A percentile compares a stretch with the other conserved stretches of the same genome.
Conservation (phyloP, 2,113 vertebrate genomes). For the Hippocampus comes region DNA sequence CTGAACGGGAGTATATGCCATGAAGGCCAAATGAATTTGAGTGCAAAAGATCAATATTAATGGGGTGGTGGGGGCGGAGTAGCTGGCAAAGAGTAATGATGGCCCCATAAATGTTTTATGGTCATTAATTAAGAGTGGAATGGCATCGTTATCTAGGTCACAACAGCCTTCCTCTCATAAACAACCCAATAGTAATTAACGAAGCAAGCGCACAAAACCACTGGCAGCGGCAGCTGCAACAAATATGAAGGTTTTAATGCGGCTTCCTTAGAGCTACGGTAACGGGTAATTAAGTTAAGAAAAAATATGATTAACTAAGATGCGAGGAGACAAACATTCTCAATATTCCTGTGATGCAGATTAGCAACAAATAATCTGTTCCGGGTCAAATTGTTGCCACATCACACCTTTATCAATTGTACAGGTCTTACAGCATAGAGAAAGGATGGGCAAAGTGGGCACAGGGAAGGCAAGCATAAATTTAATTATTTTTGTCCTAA, state of each 20-base stretch:
- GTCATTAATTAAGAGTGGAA: slow-evolving; percentile 69
- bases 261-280: slow-evolving; percentile 25
- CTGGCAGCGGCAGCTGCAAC: slow-evolving; percentile 19
- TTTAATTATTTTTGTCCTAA: background rate
- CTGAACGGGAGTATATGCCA: slow-evolving; percentile 31
- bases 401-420: background rate
- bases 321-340: background rate
- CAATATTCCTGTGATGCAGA: background rate
- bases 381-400: background rate
- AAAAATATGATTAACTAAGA: slow-evolving; percentile 5
- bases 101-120: slow-evolving; percentile 64
- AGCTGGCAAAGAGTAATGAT: slow-evolving; percentile 55
- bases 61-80: slow-evolving; percentile 25
- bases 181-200: slow-evolving; percentile 68
- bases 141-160: slow-evolving; percentile 65
- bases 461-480: background rate
- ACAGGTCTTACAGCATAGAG: background rate
- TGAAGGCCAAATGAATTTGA: slow-evolving; percentile 31
- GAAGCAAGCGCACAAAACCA: slow-evolving; percentile 44
- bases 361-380: slow-evolving; percentile 1
- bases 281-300: slow-evolving; percentile 31
- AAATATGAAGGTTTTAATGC: slow-evolving; percentile 33
- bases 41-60: slow-evolving; percentile 62
- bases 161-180: slow-evolving; percentile 48
- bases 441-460: background rate